Base-by-base conservation (phyloP, 2,797 vertebrate genomes). In the Pseudochaenichthys georgianus region DNA sequence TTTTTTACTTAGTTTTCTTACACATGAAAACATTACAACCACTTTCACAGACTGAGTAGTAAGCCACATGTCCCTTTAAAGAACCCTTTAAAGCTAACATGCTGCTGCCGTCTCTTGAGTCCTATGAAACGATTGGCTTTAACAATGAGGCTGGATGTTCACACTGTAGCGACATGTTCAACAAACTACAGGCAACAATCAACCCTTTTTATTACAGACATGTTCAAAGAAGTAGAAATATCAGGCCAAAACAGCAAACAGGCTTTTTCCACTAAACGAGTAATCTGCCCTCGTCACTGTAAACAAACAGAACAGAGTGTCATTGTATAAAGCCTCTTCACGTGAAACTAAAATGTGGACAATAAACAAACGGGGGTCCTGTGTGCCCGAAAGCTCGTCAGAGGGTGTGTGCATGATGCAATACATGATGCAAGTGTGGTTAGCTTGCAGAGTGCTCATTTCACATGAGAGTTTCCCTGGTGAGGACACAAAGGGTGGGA, bases 351-450 rank as follows among this genome's bases (percentile, higher is more conserved):
- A 76, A 81, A 64, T 61, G 74, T 72, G 71, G 54, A 86, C 77
- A 79, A 77, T 61, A 75, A 74, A 88, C 78, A 87, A 87, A 75
- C 5, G 61, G 78, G 66, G 45, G 73, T 66, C 48, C 64, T 48
- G 28, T 73, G 80, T 78, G 70, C 73, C 84, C 75, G 42, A 74
- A 23, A 55, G 70, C 70, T 57, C 13, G 74, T 78, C 71, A 70
- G 71, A 57, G 54, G 70, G 64, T 58, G 64, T 63, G 75, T 52
- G 57, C 88, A 3, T 13, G 90, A 89, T 71, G 87, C 77, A 82
- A 87, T 64, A 43, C 34, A 73, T 86, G 87, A 86, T 65, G 75
- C 87, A 78, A 90, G 87, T 74, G 58, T 38, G 61, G 74, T 75
- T 17, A 50, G 45, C 52, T 58, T 51, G 61, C 71, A 71, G 75